Evolutionary conservation across 53 echinoderm and acorn worm genomes (phyloP).

Genomic region (Luidia sarsii): DNA sequence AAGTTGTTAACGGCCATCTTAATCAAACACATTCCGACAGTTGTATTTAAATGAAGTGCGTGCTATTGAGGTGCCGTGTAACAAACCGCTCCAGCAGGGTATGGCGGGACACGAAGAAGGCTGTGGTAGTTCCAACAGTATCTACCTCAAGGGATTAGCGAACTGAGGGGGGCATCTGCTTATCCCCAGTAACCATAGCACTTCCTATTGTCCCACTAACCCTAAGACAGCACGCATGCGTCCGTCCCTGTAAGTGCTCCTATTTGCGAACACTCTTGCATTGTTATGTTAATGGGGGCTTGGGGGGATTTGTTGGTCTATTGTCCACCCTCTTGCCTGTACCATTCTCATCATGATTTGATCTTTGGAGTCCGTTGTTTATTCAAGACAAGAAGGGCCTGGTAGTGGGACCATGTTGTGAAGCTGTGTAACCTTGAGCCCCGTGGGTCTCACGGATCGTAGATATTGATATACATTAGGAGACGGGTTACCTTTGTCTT

Average conservation of each 20-base stretch:
- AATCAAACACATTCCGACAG: too few species aligned
- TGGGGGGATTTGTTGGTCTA: not conserved
- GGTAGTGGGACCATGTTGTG: too few species aligned
- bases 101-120: not conserved
- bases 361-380: not conserved
- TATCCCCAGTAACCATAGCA: slow-evolving; percentile 33
- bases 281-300: slow-evolving; percentile 14
- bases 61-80: not conserved
- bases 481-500: too few species aligned
- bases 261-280: not conserved
- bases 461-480: too few species aligned
- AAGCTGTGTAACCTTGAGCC: too few species aligned
- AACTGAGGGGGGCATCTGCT: slow-evolving; percentile 5
- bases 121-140: not conserved
- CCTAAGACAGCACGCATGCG: not conserved
- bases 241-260: not conserved
- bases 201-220: not conserved
- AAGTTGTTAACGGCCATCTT: too few species aligned
- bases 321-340: not conserved
- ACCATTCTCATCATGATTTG: not conserved
- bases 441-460: too few species aligned
- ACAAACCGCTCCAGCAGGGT: not conserved
- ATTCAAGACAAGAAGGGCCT: too few species aligned
- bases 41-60: slow-evolving; percentile 3
- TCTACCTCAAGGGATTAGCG: slow-evolving; percentile 4